phyloP scores from a whole-genome alignment of 2,113 vertebrate genomes.

The Labrus mixtus region DNA sequence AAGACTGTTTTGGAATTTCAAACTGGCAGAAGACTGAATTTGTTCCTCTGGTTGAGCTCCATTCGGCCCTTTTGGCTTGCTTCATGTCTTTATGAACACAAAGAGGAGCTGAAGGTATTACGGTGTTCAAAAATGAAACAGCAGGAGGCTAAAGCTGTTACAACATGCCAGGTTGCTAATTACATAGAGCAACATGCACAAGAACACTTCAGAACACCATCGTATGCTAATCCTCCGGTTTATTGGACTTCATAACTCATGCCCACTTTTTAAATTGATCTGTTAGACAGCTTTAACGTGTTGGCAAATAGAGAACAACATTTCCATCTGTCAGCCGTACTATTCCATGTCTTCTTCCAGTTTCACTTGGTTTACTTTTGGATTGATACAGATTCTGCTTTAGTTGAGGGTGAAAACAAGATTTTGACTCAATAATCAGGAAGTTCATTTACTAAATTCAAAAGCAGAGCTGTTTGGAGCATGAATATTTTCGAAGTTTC shows the following conservation, averaged over 20 bases:
- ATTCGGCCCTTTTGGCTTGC: neutral
- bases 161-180: neutral
- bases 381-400: no score
- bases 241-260: neutral
- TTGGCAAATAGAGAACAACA: neutral
- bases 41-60: no score
- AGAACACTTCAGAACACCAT: neutral
- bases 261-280: neutral
- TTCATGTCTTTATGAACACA: neutral
- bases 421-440: neutral
- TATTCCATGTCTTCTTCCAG: neutral
- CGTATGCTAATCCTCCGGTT: neutral
- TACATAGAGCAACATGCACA: neutral
- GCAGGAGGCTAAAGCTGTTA: neutral
- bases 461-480: no score
- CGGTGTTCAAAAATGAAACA: neutral
- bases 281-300: neutral
- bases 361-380: no score
- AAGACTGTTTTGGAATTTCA: no score
- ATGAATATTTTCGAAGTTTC: no score
- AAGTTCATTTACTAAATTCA: neutral
- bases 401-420: no score
- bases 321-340: neutral
- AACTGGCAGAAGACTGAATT: no score
- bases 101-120: neutral